Percentiles rank a stretch among this genome's conserved stretches.
Conservation (phyloP, 2,888 invertebrate species). For the Himalopsyche tibetana region DNA sequence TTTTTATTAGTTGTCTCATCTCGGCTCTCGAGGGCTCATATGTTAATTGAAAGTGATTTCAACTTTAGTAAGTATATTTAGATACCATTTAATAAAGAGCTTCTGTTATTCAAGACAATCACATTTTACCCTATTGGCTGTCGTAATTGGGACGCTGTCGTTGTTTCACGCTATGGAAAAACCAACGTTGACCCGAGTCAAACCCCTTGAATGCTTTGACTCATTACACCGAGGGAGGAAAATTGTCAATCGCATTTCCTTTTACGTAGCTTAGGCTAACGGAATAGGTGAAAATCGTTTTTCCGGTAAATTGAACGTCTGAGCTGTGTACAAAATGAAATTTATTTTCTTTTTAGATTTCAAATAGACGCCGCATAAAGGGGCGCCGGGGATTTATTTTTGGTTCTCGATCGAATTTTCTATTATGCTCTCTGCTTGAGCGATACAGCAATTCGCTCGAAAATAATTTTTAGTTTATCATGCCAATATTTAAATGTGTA, state of each 20-base stretch:
- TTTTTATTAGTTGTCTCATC: too few species aligned
- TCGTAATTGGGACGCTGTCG: not conserved
- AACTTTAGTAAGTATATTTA: not conserved
- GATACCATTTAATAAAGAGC: not conserved
- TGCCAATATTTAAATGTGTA: too few species aligned
- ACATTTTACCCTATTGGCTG: not conserved
- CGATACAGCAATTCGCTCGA: not conserved
- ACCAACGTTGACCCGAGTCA: slow-evolving; percentile 8
- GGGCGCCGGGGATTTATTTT: not conserved
- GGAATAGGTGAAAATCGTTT: slow-evolving; percentile 18
- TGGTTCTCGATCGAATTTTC: not conserved
- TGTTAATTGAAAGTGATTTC: not conserved
- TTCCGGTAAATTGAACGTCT: slow-evolving; percentile 34
- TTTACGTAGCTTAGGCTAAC: slow-evolving; percentile 6
- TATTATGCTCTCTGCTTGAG: not conserved
- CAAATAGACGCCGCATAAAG: not conserved
- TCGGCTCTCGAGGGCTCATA: too few species aligned
- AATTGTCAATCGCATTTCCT: slow-evolving; percentile 34
- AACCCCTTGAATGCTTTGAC: slow-evolving; percentile 18
- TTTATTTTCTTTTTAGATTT: slow-evolving; percentile 29
- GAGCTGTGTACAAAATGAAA: slow-evolving; percentile 34
- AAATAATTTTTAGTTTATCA: too few species aligned
- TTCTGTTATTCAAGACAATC: not conserved
- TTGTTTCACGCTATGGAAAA: not conserved
- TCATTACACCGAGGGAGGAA: slow-evolving; percentile 9